Conservation (phyloP, 2,797 vertebrate genomes). For the Pipistrellus nathusii region DNA sequence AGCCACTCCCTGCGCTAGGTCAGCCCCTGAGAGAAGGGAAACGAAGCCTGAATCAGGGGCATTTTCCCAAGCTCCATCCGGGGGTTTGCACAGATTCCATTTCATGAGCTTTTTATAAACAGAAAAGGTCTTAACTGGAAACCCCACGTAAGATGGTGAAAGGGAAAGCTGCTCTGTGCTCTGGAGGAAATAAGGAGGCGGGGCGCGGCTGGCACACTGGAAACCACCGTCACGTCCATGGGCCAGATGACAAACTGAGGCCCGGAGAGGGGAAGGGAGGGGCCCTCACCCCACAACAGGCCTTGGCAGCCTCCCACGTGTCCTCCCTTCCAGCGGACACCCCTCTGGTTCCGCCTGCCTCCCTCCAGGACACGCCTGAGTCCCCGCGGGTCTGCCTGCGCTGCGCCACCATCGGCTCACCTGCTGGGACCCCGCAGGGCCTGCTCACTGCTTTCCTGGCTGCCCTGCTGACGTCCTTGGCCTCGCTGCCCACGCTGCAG, state of each 20-base stretch:
- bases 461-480: not conserved
- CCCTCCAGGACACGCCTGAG: not conserved
- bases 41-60: not conserved
- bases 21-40: not conserved
- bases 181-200: not conserved
- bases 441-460: not conserved
- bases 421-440: not conserved
- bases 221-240: not conserved
- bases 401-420: rapidly evolving
- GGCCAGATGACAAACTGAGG: not conserved
- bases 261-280: not conserved
- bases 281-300: not conserved
- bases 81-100: not conserved
- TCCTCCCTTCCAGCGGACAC: not conserved
- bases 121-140: not conserved
- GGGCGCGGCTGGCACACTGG: not conserved
- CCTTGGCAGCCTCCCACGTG: not conserved
- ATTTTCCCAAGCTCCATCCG: not conserved
- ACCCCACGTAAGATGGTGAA: not conserved
- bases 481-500: not conserved
- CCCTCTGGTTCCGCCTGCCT: not conserved
- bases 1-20: not conserved
- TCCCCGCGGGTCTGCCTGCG: not conserved
- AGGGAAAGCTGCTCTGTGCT: not conserved
- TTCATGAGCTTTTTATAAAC: not conserved